Conservation (phyloP, 23 tunicate genomes). For the Botrylloides violaceus region DNA sequence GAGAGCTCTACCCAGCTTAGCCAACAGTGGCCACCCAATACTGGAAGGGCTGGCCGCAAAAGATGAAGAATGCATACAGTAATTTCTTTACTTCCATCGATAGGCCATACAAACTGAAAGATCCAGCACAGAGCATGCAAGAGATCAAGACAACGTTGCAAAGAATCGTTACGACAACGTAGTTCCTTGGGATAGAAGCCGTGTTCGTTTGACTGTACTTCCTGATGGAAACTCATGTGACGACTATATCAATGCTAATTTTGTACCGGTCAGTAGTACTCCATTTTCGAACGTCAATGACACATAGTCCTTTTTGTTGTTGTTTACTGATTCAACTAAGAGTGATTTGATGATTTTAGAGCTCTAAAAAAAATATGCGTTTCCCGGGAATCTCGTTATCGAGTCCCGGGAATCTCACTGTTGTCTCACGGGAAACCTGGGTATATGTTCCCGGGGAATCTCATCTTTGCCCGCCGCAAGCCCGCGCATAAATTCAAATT, state of each 20-base stretch:
- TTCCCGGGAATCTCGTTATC: no score
- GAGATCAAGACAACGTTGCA: constrained; percentile 14
- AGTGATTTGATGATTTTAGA: no score
- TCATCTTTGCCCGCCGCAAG: no score
- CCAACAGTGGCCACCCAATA: neutral
- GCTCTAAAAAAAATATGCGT: no score
- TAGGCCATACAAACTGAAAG: constrained; percentile 12
- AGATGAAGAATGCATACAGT: neutral
- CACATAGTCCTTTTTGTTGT: no score
- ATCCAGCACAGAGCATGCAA: constrained; percentile 12
- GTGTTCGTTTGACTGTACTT: constrained; percentile 33
- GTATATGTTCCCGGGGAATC: no score
- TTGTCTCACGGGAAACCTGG: no score
- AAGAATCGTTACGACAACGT: constrained; percentile 82
- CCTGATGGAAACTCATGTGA: constrained; percentile 8
- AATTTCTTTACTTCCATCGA: no score
- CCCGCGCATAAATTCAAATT: no score
- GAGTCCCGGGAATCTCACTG: no score
- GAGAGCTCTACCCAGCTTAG: neutral
- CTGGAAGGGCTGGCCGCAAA: neutral
- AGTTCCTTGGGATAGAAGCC: constrained; percentile 40
- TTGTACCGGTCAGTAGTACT: constrained; percentile 46
- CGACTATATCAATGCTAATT: constrained; percentile 85
- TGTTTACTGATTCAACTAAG: no score
- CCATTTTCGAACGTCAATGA: no score